Evolutionary conservation across 2,888 invertebrate species (phyloP).

Genomic region (Limnephilus marmoratus): DNA sequence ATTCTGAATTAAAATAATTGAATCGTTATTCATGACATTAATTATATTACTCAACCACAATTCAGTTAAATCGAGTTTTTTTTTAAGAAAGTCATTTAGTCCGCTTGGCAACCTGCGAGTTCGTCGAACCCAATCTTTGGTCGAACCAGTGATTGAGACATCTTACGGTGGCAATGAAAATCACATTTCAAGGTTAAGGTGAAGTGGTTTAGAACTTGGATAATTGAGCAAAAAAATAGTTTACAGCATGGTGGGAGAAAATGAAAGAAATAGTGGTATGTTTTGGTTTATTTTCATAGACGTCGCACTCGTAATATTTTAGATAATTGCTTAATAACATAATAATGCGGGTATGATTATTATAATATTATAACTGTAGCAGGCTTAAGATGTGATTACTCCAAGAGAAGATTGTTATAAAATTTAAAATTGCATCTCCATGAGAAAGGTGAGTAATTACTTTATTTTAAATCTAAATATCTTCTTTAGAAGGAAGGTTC

Average conservation of each 20-base stretch:
- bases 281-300: conserved; percentile 12
- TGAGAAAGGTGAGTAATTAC: too few relatives aligned
- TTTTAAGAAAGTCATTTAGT: neutral
- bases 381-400: neutral
- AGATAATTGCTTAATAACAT: neutral
- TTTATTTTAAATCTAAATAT: too few relatives aligned
- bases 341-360: too few relatives aligned
- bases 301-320: neutral
- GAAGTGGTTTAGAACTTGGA: conserved; percentile 12
- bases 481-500: too few relatives aligned
- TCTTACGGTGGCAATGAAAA: conserved; percentile 3
- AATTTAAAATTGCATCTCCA: too few relatives aligned
- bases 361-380: neutral
- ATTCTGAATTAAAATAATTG: neutral
- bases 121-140: too few relatives aligned
- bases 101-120: neutral
- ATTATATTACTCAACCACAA: neutral
- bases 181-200: conserved; percentile 32
- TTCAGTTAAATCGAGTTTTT: neutral
- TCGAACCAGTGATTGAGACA: conserved; percentile 19
- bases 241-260: neutral
- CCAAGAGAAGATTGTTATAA: neutral
- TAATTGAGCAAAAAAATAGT: neutral
- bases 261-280: neutral
- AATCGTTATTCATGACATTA: neutral